Evolutionary conservation across 2,888 invertebrate genomes (phyloP).

Genomic region (Caenorhabditis doughertyi): DNA sequence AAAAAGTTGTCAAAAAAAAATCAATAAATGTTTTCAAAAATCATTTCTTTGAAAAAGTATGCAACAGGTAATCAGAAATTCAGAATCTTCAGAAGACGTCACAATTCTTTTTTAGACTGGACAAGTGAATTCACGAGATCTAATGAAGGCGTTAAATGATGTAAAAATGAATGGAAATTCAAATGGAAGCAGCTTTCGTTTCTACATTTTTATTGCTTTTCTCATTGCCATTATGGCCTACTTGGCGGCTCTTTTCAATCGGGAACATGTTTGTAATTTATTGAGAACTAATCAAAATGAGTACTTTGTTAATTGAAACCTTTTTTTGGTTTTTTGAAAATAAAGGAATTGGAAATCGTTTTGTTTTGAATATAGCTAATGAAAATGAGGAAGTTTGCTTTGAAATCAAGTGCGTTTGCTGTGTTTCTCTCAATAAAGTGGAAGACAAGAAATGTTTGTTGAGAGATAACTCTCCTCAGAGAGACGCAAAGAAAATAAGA

Average conservation of each 20-base stretch:
- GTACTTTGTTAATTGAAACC: conserved; percentile 3
- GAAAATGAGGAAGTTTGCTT: too few relatives aligned
- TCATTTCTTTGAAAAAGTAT: conserved; percentile 10
- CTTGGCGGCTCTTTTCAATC: conserved; percentile 25
- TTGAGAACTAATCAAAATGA: conserved; percentile 49
- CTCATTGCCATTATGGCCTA: conserved; percentile 25
- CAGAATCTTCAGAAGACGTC: conserved; percentile 28
- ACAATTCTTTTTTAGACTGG: too few relatives aligned
- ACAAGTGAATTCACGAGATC: conserved; percentile 43
- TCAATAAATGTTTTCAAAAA: neutral
- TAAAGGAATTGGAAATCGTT: neutral
- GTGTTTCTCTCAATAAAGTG: too few relatives aligned
- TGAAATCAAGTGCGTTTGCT: too few relatives aligned
- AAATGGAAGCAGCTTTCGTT: conserved; percentile 36
- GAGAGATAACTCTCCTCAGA: too few relatives aligned
- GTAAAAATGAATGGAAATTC: conserved; percentile 29
- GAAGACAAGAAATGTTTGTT: too few relatives aligned
- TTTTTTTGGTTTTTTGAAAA: neutral
- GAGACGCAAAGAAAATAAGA: too few relatives aligned
- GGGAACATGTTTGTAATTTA: conserved; percentile 50
- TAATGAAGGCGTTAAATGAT: conserved; percentile 39
- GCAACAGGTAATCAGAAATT: conserved; percentile 22
- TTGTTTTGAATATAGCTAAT: neutral
- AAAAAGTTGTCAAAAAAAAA: neutral
- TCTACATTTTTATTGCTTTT: conserved; percentile 42